Evolutionary conservation across 2,797 vertebrate species (phyloP).

Genomic region (Periparus ater): DNA sequence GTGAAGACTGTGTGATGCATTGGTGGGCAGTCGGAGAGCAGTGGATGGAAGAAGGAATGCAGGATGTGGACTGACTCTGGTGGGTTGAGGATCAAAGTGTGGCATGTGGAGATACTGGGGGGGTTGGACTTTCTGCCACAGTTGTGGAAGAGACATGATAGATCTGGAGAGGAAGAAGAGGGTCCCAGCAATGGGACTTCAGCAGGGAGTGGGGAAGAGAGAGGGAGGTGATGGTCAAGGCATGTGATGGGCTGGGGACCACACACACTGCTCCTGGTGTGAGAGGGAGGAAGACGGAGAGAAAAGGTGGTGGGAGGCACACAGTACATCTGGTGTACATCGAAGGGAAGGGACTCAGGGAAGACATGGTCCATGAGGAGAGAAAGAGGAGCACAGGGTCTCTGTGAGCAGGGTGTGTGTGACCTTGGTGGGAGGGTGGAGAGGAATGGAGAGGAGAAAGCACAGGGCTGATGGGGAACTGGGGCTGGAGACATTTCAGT

Average conservation of each 20-base stretch:
- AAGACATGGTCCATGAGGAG: not conserved
- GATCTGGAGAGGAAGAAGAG: not conserved
- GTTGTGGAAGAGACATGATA: not conserved
- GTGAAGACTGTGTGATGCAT: not conserved
- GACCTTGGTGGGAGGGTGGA: not conserved
- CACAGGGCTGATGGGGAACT: not conserved
- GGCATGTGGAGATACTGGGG: not conserved
- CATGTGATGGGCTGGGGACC: not conserved
- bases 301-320: not conserved
- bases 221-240: not conserved
- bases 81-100: not conserved
- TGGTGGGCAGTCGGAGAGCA: not conserved
- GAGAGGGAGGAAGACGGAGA: not conserved
- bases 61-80: not conserved
- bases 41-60: not conserved
- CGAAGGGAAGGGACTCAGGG: not conserved
- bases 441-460: not conserved
- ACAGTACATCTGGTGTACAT: not conserved
- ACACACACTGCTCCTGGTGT: not conserved
- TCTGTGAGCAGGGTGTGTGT: accelerated
- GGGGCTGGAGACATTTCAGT: not conserved
- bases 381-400: not conserved
- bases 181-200: not conserved
- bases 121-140: not conserved
- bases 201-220: not conserved